Percentiles rank a stretch among this genome's conserved stretches.
These are phyloP conservation scores for Eristalinus sepulchralis DNA, from an alignment of 2,888 invertebrate species.

Conservation along the genomic window DNA sequence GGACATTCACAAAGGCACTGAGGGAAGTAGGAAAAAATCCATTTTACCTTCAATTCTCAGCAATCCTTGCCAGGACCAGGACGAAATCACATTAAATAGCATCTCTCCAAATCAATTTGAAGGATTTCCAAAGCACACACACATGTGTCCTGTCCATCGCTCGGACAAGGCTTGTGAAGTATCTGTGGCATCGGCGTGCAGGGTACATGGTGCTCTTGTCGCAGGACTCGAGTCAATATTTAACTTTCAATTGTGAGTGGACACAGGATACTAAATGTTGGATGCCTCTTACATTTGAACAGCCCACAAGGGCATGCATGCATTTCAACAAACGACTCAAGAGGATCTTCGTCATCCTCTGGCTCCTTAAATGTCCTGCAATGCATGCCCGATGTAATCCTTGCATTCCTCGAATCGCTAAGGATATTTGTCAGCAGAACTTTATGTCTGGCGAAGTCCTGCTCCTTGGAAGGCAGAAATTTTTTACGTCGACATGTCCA, in stretches of 20 bases:
- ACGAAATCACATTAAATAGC: conserved; percentile 60
- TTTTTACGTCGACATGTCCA: neutral
- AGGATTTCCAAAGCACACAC: conserved; percentile 51
- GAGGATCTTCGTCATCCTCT: conserved; percentile 26
- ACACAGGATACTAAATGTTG: conserved; percentile 29
- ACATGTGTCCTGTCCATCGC: neutral
- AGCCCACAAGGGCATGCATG: conserved; percentile 29
- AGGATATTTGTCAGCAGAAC: conserved; percentile 59
- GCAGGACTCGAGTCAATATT: conserved; percentile 60
- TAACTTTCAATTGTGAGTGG: conserved; percentile 64
- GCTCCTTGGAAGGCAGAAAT: neutral
- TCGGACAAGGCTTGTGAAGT: neutral
- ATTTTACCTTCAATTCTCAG: conserved; percentile 27
- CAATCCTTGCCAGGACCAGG: conserved; percentile 27
- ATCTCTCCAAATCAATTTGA: conserved; percentile 54
- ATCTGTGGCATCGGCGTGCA: conserved; percentile 58
- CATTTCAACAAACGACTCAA: conserved; percentile 31
- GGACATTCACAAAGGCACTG: neutral
- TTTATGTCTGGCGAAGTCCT: neutral
- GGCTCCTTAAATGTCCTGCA: conserved; percentile 52
- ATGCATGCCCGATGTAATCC: conserved; percentile 37
- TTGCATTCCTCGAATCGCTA: conserved; percentile 40
- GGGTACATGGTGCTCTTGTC: too few relatives aligned
- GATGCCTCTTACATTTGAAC: conserved; percentile 6
- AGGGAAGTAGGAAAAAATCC: conserved; percentile 1